Evolutionary conservation across 2,888 invertebrate species (phyloP), one percentile per base, ranked within the genome.

Genomic region (Polymixis flavicincta): DNA sequence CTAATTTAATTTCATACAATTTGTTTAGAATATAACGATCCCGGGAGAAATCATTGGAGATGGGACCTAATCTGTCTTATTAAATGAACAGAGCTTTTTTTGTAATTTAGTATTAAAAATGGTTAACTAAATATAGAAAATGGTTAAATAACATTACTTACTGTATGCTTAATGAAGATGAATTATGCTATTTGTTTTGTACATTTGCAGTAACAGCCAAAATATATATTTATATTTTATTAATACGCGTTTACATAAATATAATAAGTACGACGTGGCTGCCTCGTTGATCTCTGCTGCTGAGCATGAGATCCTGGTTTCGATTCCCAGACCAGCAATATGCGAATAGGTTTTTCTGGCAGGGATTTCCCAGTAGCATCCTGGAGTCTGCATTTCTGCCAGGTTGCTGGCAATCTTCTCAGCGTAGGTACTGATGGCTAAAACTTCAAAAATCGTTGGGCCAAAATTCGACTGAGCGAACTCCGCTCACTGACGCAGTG

Each of bases 21-120:
- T 71, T 83, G 61, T 72, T 79, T 74, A 71, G 42, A 80, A 73
- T 66, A 63, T 74, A 32, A 8, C 2, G 25, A 63, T 73, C 84
- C 84, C 86, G 17, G 17, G 81, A 80, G 84, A 86, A 84, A 86
- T 84, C 80, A 86, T 55, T 59, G 28, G 17, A 63, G 68, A 83
- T 64, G 59, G 69, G 25, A n/a, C 55, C 25, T 64, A 19, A 71
- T 81, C 67, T 73, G 14, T 59, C n/a, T 72, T 13, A 71, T 55
- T 37, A n/a, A 28, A 63, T 70, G 11, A 71, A 14, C 2, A 55
- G 14, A 60, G 0, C 7, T 45, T 69, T 67, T 63, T 25, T 37
- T 0, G 48, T 32, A 19, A 25, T 55, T 74, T 28, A 0, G 6
- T 64, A 14, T 19, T 28, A 4, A 59, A 50, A 77, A n/a, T n/a